Evolutionary conservation across 2,888 invertebrate species (phyloP).

Genomic region (Seira ritae): DNA sequence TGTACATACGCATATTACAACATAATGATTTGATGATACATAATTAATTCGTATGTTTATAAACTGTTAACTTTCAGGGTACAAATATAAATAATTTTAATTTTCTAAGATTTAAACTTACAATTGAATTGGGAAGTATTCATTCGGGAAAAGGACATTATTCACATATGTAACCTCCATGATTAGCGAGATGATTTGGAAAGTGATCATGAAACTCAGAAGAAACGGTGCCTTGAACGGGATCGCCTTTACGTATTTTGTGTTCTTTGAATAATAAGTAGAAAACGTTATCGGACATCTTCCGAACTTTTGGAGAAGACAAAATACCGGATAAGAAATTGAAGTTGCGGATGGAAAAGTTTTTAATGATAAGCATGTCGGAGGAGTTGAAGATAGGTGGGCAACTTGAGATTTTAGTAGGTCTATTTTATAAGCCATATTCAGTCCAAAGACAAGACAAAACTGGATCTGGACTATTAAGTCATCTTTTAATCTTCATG

Average conservation of each 20-base stretch:
- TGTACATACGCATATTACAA: too few species aligned
- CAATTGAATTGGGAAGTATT: neutral
- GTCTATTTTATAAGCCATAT: too few species aligned
- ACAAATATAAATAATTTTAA: too few species aligned
- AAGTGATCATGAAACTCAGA: neutral
- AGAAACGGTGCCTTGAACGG: neutral
- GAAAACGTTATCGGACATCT: constrained; percentile 1
- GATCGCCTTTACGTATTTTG: neutral
- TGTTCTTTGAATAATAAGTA: neutral
- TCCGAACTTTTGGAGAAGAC: neutral
- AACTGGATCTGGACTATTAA: neutral
- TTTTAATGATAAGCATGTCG: too few species aligned
- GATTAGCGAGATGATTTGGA: neutral
- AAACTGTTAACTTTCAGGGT: too few species aligned
- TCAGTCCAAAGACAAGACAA: too few species aligned
- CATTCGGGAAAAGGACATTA: neutral
- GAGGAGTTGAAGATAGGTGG: too few species aligned
- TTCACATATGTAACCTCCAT: neutral
- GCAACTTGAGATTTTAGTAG: too few species aligned
- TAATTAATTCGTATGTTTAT: too few species aligned
- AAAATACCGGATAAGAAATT: neutral
- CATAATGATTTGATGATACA: too few species aligned
- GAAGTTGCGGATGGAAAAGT: neutral
- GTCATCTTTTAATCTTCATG: neutral
- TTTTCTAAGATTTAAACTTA: constrained; percentile 3